These are phyloP conservation scores for Argynnis bischoffii DNA, from an alignment of 2,888 invertebrate species.

Conservation along the genomic window DNA sequence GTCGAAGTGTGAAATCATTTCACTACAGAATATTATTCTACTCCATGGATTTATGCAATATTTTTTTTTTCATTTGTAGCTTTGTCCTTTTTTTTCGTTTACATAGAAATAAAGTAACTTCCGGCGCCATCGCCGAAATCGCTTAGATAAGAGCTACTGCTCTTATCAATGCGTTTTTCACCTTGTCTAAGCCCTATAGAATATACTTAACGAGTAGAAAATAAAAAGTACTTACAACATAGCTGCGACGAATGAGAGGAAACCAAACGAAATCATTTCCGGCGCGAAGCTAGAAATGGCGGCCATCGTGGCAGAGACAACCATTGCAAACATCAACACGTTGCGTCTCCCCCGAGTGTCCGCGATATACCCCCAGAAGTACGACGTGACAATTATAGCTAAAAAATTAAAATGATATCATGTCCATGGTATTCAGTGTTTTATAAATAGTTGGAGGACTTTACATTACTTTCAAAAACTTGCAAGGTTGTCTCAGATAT, in stretches of 20 bases:
- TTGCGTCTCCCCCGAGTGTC: constrained; percentile 88
- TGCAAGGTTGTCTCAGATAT: not conserved
- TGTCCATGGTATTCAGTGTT: too few relatives aligned
- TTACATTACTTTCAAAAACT: too few relatives aligned
- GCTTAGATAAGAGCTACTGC: too few relatives aligned
- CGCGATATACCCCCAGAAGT: constrained; percentile 90
- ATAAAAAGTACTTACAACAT: constrained; percentile 75
- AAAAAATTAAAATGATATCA: constrained; percentile 9
- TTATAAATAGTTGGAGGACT: not conserved
- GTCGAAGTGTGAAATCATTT: too few relatives aligned
- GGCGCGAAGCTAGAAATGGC: constrained; percentile 83
- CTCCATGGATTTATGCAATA: too few relatives aligned
- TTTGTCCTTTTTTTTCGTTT: too few relatives aligned
- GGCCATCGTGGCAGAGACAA: constrained; percentile 78
- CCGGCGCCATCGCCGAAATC: too few relatives aligned
- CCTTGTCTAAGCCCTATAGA: not conserved
- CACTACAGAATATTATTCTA: too few relatives aligned
- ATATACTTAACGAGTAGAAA: not conserved
- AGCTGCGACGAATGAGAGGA: constrained; percentile 85
- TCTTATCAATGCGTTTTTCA: too few relatives aligned
- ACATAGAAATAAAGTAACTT: too few relatives aligned
- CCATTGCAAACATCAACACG: constrained; percentile 77
- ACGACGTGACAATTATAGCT: constrained; percentile 88
- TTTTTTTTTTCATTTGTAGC: too few relatives aligned
- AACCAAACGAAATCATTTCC: constrained; percentile 80